A percentile compares a stretch with the other conserved stretches of the same genome.
Evolutionary conservation across 2,797 vertebrate species (phyloP).

Genomic region (Phylloscopus collybita): DNA sequence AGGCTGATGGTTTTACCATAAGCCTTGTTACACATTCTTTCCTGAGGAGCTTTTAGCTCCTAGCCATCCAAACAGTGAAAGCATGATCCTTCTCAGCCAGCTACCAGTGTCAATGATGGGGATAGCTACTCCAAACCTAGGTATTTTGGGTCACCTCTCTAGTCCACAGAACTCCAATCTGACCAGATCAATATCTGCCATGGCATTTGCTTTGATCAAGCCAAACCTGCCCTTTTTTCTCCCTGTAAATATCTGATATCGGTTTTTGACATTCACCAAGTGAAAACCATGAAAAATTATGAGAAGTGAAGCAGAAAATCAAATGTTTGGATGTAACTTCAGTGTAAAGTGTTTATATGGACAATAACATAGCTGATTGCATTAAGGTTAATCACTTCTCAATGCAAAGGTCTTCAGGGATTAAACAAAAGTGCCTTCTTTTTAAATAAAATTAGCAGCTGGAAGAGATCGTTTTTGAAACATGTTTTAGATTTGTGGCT

Average conservation of each 20-base stretch:
- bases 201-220: neutral
- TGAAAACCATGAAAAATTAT: neutral
- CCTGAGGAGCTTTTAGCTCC: neutral
- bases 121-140: neutral
- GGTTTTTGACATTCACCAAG: neutral
- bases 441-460: neutral
- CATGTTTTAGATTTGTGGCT: neutral
- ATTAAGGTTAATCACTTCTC: neutral
- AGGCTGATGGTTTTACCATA: neutral
- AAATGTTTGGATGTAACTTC: neutral
- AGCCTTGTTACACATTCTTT: neutral
- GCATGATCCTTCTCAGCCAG: neutral
- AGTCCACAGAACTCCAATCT: neutral
- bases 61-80: neutral
- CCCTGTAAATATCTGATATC: neutral
- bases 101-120: neutral
- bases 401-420: neutral
- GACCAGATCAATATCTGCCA: neutral
- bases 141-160: neutral
- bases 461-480: neutral
- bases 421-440: neutral
- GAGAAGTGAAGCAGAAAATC: neutral
- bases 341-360: neutral
- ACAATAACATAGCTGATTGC: neutral
- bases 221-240: neutral